phyloP scores from a whole-genome alignment of 2,113 vertebrate genomes.

The Rhinichthys klamathensis region DNA sequence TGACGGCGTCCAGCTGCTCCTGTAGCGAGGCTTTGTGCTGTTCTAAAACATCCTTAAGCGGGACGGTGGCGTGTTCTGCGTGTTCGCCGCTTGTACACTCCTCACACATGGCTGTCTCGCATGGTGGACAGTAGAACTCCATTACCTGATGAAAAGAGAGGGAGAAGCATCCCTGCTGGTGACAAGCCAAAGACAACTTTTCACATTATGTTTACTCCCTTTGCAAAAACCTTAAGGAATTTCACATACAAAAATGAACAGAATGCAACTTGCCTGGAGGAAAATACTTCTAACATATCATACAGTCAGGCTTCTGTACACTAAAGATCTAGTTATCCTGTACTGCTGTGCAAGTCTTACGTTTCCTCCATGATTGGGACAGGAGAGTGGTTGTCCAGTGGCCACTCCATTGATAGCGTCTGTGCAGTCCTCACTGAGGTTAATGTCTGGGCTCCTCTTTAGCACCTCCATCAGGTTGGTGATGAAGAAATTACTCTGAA shows the following conservation, averaged over 20 bases:
- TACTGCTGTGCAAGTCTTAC: constrained; percentile 73
- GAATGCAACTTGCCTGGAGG: background rate
- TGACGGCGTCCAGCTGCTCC: constrained; percentile 88
- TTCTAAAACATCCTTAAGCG: constrained; percentile 93
- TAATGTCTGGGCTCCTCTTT: constrained; percentile 85
- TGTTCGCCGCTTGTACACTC: constrained; percentile 95
- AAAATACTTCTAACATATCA: background rate
- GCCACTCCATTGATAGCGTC: constrained; percentile 85
- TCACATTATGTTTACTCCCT: background rate
- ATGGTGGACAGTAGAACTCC: constrained; percentile 97
- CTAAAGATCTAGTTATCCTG: background rate
- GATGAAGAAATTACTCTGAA: constrained; percentile 99
- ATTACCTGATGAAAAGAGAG: constrained; percentile 80
- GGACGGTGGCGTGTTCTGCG: constrained; percentile 91
- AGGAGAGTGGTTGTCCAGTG: constrained; percentile 88
- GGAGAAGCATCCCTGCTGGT: no score
- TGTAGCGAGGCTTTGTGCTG: constrained; percentile 95
- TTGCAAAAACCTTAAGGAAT: background rate
- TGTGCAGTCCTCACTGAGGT: constrained; percentile 81
- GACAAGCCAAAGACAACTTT: background rate
- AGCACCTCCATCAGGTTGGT: constrained; percentile 99
- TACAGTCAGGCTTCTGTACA: background rate
- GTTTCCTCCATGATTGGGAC: constrained; percentile 94
- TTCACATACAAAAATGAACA: background rate
- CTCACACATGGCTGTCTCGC: constrained; percentile 96